Conservation (phyloP, 2,888 invertebrate species). For the Keiferia lycopersicella region DNA sequence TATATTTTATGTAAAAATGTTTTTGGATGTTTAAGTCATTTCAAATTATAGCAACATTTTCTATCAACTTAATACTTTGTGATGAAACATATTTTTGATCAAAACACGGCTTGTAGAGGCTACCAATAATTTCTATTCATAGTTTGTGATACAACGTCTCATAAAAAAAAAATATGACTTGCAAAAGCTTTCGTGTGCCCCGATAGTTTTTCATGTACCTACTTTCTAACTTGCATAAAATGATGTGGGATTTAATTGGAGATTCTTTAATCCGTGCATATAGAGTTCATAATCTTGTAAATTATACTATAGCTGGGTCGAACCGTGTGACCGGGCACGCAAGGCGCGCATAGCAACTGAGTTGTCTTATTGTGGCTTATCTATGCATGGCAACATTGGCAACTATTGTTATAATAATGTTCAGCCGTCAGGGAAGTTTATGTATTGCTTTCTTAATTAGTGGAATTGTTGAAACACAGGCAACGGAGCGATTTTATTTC, state of each 20-base stretch:
- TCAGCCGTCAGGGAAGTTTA: background rate
- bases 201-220: constrained; percentile 1
- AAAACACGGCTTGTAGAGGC: background rate
- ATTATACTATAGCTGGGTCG: background rate
- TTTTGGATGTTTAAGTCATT: background rate
- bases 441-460: background rate
- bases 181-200: constrained; percentile 9
- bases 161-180: no score
- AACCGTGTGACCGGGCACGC: constrained; percentile 1
- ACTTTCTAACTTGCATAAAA: background rate
- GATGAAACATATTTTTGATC: background rate
- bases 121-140: no score
- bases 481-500: no score
- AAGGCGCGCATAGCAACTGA: background rate
- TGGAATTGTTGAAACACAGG: no score
- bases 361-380: background rate
- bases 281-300: constrained; percentile 16
- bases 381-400: constrained; percentile 13
- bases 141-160: no score
- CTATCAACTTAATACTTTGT: background rate
- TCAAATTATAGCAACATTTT: background rate
- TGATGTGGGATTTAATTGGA: background rate
- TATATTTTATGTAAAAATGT: background rate
- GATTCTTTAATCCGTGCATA: constrained; percentile 16
- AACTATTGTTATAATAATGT: background rate